Conservation (phyloP, 2,888 invertebrate genomes). For the Cataglyphis cursor region DNA sequence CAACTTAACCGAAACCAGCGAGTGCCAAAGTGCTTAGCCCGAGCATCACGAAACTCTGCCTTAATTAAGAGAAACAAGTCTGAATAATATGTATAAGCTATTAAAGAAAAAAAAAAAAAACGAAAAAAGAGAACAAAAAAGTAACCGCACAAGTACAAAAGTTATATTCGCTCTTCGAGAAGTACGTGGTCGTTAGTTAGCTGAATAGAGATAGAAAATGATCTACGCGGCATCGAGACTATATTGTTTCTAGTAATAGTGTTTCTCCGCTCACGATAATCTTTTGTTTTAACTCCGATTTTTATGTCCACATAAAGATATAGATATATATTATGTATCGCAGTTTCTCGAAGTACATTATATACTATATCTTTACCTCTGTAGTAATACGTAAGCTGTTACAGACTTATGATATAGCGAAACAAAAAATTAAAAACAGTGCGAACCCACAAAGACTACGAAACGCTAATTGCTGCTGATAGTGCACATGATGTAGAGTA, state of each 20-base stretch:
- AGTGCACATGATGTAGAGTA: not conserved
- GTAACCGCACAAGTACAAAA: constrained; percentile 28
- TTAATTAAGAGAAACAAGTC: constrained; percentile 36
- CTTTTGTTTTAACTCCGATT: constrained; percentile 4
- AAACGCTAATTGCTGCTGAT: not conserved
- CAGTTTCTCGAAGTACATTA: not conserved
- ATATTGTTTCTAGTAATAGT: constrained; percentile 23
- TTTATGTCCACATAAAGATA: constrained; percentile 1
- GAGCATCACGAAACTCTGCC: constrained; percentile 28
- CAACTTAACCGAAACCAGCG: constrained; percentile 31
- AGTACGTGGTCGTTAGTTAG: constrained; percentile 8
- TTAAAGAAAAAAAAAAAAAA: constrained; percentile 10
- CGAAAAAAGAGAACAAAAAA: not conserved
- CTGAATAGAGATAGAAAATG: constrained; percentile 1
- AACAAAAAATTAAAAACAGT: not conserved
- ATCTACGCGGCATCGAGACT: constrained; percentile 9
- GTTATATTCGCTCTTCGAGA: constrained; percentile 21
- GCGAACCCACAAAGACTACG: not conserved
- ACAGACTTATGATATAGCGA: not conserved
- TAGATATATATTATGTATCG: not conserved
- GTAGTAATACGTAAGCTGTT: not conserved
- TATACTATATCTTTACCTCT: not conserved
- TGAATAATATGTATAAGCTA: constrained; percentile 23
- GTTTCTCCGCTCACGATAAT: constrained; percentile 17
- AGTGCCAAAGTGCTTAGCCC: constrained; percentile 36